Evolutionary conservation across 1,140 invertebrate species (phyloP), one percentile per base, ranked within the genome.

Genomic region (Argopecten irradians): DNA sequence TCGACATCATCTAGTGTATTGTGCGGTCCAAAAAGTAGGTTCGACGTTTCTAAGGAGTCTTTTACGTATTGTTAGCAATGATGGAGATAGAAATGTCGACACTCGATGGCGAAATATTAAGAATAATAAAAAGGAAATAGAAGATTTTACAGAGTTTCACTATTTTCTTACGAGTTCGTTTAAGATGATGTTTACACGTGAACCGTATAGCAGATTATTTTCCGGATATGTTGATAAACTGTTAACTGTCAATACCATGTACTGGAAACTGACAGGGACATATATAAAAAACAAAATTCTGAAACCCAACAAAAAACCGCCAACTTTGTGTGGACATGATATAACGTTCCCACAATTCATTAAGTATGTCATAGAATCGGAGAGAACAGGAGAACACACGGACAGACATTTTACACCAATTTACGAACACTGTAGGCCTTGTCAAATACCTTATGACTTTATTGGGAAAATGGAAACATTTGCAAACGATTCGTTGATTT

Each of bases 391-490:
- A 11, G 55, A 13, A 28, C 34, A 46, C 32, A 88, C 83, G 1
- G 88, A 93, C 36, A 43, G 84, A 1, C 92, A 93, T 83, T 93
- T 92, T 84, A 87, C 82, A 3, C 91, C 92, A 0, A 89, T 91
- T 83, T 88, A 88, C 28, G 87, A 89, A 41, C 86, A 89, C 22
- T 93, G 92, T 82, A 36, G 84, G 22, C 91, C 91, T 3, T 93
- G 92, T 84, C 46, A 90, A 46, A 90, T 92, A 16, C 39, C 88
- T n/a, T 93, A 92, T 55, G 87, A 92, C 82, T 89, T 91, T 34
- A 90, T 93, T 22, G 91, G 90, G 0, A 91, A 91, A 83, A 85
- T 92, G 85, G 92, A 93, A 87, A 88, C 90, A 46, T 90, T 93
- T 86, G 86, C 46, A 71, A 82, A 91, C 0, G 92, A 93, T 39